Percentiles rank a stretch among this genome's conserved stretches.
Conservation (phyloP, 2,113 vertebrate genomes). For the Athene cunicularia region DNA sequence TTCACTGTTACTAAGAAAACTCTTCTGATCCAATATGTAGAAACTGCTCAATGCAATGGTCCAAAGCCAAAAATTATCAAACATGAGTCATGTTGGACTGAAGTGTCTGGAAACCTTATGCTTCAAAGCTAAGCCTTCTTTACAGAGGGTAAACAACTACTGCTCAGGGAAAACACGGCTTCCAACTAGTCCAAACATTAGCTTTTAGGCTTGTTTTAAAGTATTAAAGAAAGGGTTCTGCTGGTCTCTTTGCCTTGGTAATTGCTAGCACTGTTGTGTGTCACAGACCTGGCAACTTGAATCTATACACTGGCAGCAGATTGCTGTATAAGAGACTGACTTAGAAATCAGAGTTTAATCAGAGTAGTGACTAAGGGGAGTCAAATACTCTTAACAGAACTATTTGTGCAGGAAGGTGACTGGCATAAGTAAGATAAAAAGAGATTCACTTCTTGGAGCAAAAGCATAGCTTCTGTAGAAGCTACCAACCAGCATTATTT, state of each 20-base stretch:
- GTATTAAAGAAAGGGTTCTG: neutral
- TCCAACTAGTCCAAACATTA: neutral
- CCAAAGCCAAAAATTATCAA: neutral
- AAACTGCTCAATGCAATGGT: neutral
- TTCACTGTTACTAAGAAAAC: neutral
- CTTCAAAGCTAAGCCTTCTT: neutral
- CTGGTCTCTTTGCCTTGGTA: neutral
- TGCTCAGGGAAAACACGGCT: neutral
- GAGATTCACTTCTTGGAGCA: neutral
- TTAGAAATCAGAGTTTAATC: neutral
- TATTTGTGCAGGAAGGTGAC: neutral
- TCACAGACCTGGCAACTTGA: neutral
- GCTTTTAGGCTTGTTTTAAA: neutral
- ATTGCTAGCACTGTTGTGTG: neutral
- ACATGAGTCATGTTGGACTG: neutral
- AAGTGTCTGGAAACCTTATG: neutral
- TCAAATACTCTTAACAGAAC: neutral
- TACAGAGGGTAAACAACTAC: neutral
- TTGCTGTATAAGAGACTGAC: neutral
- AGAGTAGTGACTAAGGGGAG: neutral
- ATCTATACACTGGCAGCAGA: neutral
- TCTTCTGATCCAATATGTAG: neutral
- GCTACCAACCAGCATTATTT: neutral
- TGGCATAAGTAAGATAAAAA: neutral
- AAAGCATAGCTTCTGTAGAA: neutral